Conservation (phyloP, 2,888 invertebrate genomes). For the Apotomis betuletana region DNA sequence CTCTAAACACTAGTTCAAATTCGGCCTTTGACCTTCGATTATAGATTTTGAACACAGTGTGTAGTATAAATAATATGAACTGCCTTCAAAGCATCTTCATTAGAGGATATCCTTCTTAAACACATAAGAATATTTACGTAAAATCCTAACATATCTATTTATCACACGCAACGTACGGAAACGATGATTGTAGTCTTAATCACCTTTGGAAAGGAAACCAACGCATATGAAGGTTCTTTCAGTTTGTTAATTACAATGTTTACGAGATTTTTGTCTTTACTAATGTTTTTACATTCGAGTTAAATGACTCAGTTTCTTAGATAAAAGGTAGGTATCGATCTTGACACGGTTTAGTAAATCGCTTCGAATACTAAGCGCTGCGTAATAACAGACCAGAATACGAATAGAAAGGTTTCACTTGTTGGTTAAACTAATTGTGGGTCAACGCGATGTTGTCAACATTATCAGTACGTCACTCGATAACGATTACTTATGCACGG, state of each 20-base stretch:
- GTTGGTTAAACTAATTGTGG: conserved; percentile 57
- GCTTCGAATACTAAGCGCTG: conserved; percentile 70
- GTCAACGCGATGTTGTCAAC: conserved; percentile 53
- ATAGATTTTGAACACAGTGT: not conserved
- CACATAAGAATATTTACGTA: conserved; percentile 24
- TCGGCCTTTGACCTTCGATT: not conserved
- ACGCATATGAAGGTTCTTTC: conserved; percentile 50
- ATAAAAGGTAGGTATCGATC: conserved; percentile 72
- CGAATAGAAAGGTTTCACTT: conserved; percentile 64
- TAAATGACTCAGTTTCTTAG: conserved; percentile 62
- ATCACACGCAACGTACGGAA: conserved; percentile 42
- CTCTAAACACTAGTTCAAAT: too few species aligned
- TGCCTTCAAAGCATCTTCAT: not conserved
- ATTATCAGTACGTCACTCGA: conserved; percentile 15
- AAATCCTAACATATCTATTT: conserved; percentile 9
- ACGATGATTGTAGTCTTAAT: conserved; percentile 41
- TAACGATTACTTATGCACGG: not conserved
- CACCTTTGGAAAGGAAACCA: conserved; percentile 52
- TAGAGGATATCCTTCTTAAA: conserved; percentile 38
- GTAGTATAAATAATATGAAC: not conserved
- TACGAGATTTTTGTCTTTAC: conserved; percentile 54
- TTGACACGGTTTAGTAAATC: conserved; percentile 76
- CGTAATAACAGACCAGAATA: conserved; percentile 65
- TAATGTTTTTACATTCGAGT: conserved; percentile 55
- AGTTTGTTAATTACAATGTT: conserved; percentile 50